Evolutionary conservation across 2,797 vertebrate species (phyloP).

Genomic region (Echeneis naucrates): DNA sequence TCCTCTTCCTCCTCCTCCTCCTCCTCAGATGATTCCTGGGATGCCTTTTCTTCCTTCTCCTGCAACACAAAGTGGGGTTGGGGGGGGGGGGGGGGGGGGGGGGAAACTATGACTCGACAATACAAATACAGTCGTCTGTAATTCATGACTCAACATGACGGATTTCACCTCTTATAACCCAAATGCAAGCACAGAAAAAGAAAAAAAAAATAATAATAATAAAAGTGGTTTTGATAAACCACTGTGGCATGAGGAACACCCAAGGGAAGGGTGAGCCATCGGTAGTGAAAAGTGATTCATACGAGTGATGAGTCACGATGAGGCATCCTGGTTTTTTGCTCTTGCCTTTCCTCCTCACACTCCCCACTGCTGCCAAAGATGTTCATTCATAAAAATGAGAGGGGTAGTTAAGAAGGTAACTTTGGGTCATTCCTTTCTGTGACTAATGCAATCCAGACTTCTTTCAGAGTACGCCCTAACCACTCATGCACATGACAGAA

Average conservation of each 20-base stretch:
- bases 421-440: conserved; percentile 68
- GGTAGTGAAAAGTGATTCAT: conserved; percentile 79
- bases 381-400: conserved; percentile 90
- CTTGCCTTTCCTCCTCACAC: conserved; percentile 39
- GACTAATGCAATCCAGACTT: conserved; percentile 76
- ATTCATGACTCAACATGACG: conserved; percentile 50
- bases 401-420: conserved; percentile 64
- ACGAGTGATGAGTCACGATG: conserved; percentile 75
- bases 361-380: conserved; percentile 55
- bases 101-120: conserved; percentile 12
- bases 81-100: no score
- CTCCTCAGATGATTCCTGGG: conserved; percentile 93
- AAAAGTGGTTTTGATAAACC: conserved; percentile 56
- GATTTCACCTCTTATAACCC: conserved; percentile 32
- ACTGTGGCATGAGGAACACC: conserved; percentile 56
- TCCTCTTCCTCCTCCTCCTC: conserved; percentile 78
- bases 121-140: conserved; percentile 37
- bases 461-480: conserved; percentile 54
- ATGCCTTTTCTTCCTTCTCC: conserved; percentile 93
- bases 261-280: conserved; percentile 68
- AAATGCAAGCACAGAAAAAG: conserved; percentile 9
- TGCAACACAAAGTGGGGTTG: conserved; percentile 68
- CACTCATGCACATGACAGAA: conserved; percentile 61
- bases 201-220: conserved; percentile 21
- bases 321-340: conserved; percentile 54